Evolutionary conservation across 2,797 vertebrate genomes (phyloP).

Genomic region (Ambastaia sidthimunki): DNA sequence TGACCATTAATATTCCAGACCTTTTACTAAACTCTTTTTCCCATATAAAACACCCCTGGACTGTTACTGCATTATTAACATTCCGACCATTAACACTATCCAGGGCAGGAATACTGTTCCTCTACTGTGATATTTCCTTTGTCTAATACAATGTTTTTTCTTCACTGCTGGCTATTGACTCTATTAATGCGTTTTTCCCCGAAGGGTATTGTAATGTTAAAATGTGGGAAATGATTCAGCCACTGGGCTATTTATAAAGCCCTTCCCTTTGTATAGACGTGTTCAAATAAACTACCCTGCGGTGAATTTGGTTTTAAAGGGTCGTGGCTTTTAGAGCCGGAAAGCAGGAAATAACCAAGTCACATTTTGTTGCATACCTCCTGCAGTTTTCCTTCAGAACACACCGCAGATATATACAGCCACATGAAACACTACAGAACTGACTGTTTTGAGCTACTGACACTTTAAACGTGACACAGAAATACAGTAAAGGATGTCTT

Average conservation of each 20-base stretch:
- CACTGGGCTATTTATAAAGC: slow-evolving; percentile 48
- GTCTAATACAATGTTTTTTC: slow-evolving; percentile 57
- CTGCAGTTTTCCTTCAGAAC: not conserved
- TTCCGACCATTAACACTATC: slow-evolving; percentile 53
- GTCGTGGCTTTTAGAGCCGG: not conserved
- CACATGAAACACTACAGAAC: not conserved
- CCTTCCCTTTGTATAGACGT: not conserved
- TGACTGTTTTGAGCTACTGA: not conserved
- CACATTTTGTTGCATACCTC: not conserved
- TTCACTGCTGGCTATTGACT: slow-evolving; percentile 37
- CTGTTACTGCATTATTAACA: slow-evolving; percentile 58
- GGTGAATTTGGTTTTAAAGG: slow-evolving; percentile 26
- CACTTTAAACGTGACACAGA: not conserved
- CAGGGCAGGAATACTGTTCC: slow-evolving; percentile 40
- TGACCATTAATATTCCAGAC: slow-evolving; percentile 54
- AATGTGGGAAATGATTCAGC: slow-evolving; percentile 39
- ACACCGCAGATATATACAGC: not conserved
- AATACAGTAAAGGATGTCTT: not conserved
- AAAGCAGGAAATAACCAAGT: not conserved
- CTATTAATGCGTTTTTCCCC: slow-evolving; percentile 27
- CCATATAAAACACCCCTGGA: slow-evolving; percentile 53
- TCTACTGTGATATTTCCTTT: slow-evolving; percentile 55
- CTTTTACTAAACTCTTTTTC: slow-evolving; percentile 51
- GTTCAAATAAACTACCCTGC: slow-evolving; percentile 16
- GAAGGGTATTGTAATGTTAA: slow-evolving; percentile 28